Evolutionary conservation across 2,113 vertebrate species (phyloP), one percentile per base, ranked within the genome.

Genomic region (Riparia riparia): DNA sequence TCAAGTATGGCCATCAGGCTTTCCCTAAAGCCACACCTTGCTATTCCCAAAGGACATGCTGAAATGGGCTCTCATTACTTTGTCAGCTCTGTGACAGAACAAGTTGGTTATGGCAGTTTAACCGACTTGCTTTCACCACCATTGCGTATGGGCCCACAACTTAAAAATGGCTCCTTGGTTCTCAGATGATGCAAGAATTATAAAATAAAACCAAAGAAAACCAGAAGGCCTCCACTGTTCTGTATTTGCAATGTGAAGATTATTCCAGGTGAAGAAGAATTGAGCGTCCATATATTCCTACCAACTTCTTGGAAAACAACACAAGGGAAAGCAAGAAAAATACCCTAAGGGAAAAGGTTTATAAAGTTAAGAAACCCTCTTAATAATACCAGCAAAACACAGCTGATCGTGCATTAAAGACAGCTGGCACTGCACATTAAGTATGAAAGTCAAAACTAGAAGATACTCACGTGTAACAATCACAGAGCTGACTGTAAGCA

Each of bases 381-480:
- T 72, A 57, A 25, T 63, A 82, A 56, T 9, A 82, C 58, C 39
- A 61, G 14, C 17, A 9, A 42, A 81, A 44, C 28, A 77, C 8
- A 47, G 5, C 8, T 68, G 49, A 71, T 20, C 26, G 18, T 1
- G 14, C 53, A 87, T 56, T 37, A 73, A 81, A 47, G 26, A 80
- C 29, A 53, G 21, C 9, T 73, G 41, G 37, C 45, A 49, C 19
- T 65, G 66, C 58, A 61, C 16, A 17, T 41, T 39, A 39, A 41
- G 25, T 21, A 44, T 34, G n/a, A 4, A 66, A 84, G 39, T 56
- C 41, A 77, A 54, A 84, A 37, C 28, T 6, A 51, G 78, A 73
- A 90, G 65, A 16, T 31, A 98, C 99, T 99, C 84, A 99, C 99
- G 99, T 99, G 31, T 99, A 99, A 85, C 98, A 98, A 49, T 99